Base-by-base conservation (phyloP, 2,888 invertebrate species). In the Trachelus iudaicus region DNA sequence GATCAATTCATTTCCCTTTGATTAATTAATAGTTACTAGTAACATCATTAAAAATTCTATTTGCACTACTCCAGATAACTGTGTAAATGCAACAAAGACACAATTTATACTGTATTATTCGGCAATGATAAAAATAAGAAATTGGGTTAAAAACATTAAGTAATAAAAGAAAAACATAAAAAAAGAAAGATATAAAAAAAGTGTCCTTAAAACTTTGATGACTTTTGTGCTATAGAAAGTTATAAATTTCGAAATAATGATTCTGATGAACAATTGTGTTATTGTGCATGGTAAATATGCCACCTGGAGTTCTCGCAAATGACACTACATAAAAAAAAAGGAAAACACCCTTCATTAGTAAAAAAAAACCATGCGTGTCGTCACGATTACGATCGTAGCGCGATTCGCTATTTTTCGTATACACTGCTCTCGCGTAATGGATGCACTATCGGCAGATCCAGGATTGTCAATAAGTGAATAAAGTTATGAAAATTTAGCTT, bases 21-120 rank as follows among this genome's bases (percentile, higher is more conserved):
- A 73, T 76, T 73, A 75, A 76, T 40, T 73, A 73, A 79, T 75
- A 34, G 56, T 78, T 79, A 69, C 37, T 73, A 73, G 31, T 73
- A 74, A 74, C 74, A n/a, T 74, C 74, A 35, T 74, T 74, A 34
- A 74, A 73, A 74, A 74, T 11, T 74, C 35, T 34, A 74, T 74
- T 74, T 74, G 74, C 74, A 74, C 35, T 74, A 74, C 35, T 74
- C 74, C 34, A 34, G 34, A 74, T 34, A 74, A 74, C 74, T 74
- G 74, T 74, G 15, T 34, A 35, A 34, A 34, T 34, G 34, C 35
- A 12, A 74, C n/a, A 74, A 56, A 37, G 30, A 35, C 34, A 74
- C 37, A 13, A 34, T 34, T 13, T 74, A 37, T 34, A 33, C 34
- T 34, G 74, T 74, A 74, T 34, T 34, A 15, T 30, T 74, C 74